These are phyloP conservation scores for Vimba vimba DNA, from an alignment of 2,113 vertebrate species.

Conservation along the genomic window DNA sequence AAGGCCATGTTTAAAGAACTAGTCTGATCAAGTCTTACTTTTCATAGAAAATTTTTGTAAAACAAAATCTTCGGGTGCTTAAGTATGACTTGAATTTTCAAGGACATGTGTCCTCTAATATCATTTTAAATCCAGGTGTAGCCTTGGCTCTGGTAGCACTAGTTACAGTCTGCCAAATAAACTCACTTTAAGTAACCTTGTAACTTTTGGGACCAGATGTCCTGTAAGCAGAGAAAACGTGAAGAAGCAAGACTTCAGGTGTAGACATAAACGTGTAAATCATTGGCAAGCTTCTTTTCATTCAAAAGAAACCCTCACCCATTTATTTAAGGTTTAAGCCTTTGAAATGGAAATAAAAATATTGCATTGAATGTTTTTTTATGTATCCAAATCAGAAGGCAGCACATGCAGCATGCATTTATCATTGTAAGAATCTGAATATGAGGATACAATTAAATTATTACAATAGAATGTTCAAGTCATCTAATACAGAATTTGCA, in stretches of 20 bases:
- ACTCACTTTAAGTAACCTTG: not conserved
- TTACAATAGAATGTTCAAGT: no score
- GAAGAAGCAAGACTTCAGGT: conserved; percentile 26
- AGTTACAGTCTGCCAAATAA: not conserved
- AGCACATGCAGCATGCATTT: not conserved
- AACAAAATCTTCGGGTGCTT: not conserved
- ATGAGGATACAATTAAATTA: no score
- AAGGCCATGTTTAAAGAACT: not conserved
- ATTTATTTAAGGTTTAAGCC: conserved; percentile 1
- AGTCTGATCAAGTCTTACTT: no score
- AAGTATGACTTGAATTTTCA: not conserved
- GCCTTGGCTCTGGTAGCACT: not conserved
- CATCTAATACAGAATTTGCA: no score
- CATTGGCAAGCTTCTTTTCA: not conserved
- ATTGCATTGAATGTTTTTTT: not conserved
- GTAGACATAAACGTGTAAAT: conserved; percentile 25
- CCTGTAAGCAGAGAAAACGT: not conserved
- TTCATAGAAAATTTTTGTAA: no score
- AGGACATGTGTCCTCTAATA: not conserved
- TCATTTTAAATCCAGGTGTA: conserved; percentile 17
- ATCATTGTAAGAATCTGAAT: not conserved
- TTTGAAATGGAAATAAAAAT: conserved; percentile 1
- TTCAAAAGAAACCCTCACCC: not conserved
- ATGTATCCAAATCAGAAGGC: not conserved
- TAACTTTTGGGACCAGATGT: conserved; percentile 33